phyloP scores from a whole-genome alignment of 2,113 vertebrate species.

The Haliaeetus leucogaster region DNA sequence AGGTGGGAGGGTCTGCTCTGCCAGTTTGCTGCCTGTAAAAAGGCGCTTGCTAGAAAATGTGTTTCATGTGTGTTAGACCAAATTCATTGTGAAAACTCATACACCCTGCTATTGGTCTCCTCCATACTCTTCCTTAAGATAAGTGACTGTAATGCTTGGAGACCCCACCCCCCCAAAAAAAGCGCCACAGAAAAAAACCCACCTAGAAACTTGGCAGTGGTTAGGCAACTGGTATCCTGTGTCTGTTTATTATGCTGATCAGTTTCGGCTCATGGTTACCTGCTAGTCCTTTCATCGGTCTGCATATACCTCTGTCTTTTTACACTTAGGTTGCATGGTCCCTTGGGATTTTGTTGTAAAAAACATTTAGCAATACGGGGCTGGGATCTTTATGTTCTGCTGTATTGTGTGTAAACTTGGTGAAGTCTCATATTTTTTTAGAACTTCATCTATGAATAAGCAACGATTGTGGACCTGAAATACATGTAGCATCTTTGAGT shows the following conservation, averaged over 20 bases:
- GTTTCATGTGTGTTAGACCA: not conserved
- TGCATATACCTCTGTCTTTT: not conserved
- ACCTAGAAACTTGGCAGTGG: not conserved
- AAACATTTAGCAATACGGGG: accelerated
- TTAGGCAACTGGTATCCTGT: not conserved
- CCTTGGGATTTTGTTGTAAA: not conserved
- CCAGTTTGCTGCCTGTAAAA: not conserved
- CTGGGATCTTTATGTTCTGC: not conserved
- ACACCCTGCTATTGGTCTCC: not conserved
- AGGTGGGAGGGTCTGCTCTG: conserved; percentile 58
- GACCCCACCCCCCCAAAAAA: not conserved
- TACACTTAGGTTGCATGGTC: not conserved
- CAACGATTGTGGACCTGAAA: not conserved
- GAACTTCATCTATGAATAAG: not conserved
- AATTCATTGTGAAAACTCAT: not conserved
- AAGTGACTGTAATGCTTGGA: not conserved
- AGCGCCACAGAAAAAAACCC: too few relatives aligned
- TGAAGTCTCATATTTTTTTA: not conserved
- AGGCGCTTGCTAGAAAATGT: not conserved
- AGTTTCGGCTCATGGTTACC: not conserved
- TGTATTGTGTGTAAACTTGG: not conserved
- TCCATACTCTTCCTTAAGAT: not conserved
- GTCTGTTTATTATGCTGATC: not conserved
- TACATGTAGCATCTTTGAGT: not conserved
- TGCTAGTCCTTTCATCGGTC: not conserved